These are phyloP conservation scores for Phasia obesa DNA, from an alignment of 2,888 invertebrate genomes.

Conservation along the genomic window DNA sequence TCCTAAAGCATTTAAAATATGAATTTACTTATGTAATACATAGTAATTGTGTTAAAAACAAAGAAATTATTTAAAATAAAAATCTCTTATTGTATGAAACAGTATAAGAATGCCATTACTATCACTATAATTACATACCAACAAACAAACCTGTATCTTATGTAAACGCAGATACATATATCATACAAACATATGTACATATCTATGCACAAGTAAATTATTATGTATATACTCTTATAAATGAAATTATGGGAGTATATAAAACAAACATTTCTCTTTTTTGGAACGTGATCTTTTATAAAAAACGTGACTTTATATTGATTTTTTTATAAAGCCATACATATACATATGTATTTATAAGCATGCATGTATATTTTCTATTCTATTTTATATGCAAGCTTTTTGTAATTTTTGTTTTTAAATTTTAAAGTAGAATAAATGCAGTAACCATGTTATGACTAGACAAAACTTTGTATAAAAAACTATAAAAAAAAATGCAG, in stretches of 20 bases:
- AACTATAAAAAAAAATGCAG: slow-evolving; percentile 1
- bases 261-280: slow-evolving; percentile 59
- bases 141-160: too few relatives aligned
- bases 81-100: background rate
- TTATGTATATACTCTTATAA: background rate
- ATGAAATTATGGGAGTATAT: slow-evolving; percentile 5
- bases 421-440: slow-evolving; percentile 23
- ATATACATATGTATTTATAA: background rate
- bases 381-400: background rate
- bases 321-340: slow-evolving; percentile 76
- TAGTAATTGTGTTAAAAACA: too few relatives aligned
- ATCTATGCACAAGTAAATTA: background rate
- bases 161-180: too few relatives aligned
- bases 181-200: too few relatives aligned
- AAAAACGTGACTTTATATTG: slow-evolving; percentile 82
- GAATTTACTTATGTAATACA: too few relatives aligned
- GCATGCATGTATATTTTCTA: background rate
- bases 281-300: slow-evolving; percentile 81
- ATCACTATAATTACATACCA: background rate
- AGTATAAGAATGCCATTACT: slow-evolving; percentile 14
- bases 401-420: slow-evolving; percentile 5
- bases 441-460: slow-evolving; percentile 27
- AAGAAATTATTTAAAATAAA: slow-evolving; percentile 8
- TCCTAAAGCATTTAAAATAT: slow-evolving; percentile 21
- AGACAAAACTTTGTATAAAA: slow-evolving; percentile 52